Evolutionary conservation across 2,888 invertebrate species (phyloP), one percentile per base, ranked within the genome.

Genomic region (Plagodis pulveraria): DNA sequence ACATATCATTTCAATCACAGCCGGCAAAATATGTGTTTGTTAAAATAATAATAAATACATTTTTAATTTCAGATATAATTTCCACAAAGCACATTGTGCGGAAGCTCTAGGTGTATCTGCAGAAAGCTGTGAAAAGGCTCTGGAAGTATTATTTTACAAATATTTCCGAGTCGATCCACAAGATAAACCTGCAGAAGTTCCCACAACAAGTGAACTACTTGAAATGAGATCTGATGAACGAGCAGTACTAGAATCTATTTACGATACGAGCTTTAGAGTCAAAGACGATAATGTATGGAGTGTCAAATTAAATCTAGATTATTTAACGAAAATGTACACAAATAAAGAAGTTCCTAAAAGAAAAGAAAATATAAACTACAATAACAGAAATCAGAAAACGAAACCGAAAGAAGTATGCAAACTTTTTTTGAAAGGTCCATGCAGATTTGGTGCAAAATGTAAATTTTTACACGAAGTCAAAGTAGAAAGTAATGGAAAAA

Each of bases 221-320:
- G 95, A 96, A 79, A 95, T 95, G 86, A 93, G 95, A 61, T 85
- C 84, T 8, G 97, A 97, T 56, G 97, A 97, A 76, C 95, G 95
- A 81, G 94, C 95, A 64, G 96, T 96, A 0, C 83, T 97, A 38
- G 94, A 96, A 83, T 96, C 96, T 11, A 97, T 97, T 65, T 97
- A 96, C 72, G 96, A 96, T 60, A 87, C 93, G 36, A 91, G 93
- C 36, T 97, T 96, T 78, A 92, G 89, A 72, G 95, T 95, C 62
- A 96, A 95, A 78, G 95, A 96, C 56, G 90, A 92, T 54, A 94
- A 96, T 84, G 93, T 96, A 12, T 97, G 97, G 97, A 94, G 91
- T 63, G 86, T 97, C 0, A 94, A 94, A 73, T 84, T 97, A 56
- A 93, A 95, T 72, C 83, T 96, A 58, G 94, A 96, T 70, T 96